Evolutionary conservation across 2,797 vertebrate genomes (phyloP).

Genomic region (Dendrocincla tyrannina): DNA sequence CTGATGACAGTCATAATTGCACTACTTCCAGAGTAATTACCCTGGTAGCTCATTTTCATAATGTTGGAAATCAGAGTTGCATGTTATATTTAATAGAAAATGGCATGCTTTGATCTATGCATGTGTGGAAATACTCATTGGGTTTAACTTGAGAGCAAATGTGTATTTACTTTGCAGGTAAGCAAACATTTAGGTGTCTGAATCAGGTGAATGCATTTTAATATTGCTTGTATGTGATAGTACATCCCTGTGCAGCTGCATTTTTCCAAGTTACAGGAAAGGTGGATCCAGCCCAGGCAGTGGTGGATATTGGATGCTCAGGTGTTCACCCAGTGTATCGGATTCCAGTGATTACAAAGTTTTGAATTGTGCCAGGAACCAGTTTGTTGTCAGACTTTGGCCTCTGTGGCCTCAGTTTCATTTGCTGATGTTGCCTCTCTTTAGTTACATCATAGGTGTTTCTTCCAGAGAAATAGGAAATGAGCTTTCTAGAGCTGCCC

Average conservation of each 20-base stretch:
- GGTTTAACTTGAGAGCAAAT: not conserved
- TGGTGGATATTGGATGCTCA: not conserved
- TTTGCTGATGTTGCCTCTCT: not conserved
- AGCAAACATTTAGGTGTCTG: not conserved
- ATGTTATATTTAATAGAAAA: constrained; percentile 53
- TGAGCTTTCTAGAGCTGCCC: not conserved
- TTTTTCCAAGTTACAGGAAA: not conserved
- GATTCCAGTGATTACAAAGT: not conserved
- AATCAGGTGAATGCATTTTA: not conserved
- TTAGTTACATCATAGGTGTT: not conserved
- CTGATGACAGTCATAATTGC: constrained; percentile 32
- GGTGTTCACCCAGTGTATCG: not conserved
- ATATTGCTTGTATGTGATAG: not conserved
- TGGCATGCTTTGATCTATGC: not conserved
- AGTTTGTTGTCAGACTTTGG: not conserved
- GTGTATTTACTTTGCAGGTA: not conserved
- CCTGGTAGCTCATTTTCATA: constrained; percentile 25
- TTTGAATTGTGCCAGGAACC: not conserved
- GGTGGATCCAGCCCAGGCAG: too few relatives aligned
- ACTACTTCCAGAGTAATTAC: constrained; percentile 37
- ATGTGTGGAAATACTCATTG: not conserved
- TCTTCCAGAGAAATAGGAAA: not conserved
- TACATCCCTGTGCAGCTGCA: rapidly evolving
- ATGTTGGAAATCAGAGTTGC: constrained; percentile 46
- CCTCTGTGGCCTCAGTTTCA: not conserved